Evolutionary conservation across 2,888 invertebrate species (phyloP).

Genomic region (Tholera decimalis): DNA sequence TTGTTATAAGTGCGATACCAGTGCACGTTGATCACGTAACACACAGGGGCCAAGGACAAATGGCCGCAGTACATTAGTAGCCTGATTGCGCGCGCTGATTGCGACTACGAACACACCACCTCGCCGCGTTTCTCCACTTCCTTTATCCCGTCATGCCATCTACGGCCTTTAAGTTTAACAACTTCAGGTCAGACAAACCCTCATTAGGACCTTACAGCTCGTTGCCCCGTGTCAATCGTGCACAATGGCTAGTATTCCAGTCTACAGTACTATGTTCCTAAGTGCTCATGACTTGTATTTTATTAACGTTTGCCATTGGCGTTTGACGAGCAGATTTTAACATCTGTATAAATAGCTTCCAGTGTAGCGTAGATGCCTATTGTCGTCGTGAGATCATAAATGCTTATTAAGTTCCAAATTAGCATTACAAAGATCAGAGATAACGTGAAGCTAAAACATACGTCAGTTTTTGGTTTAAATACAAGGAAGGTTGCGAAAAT

Average conservation of each 20-base stretch:
- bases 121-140: slow-evolving; percentile 56
- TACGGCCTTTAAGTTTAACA: slow-evolving; percentile 62
- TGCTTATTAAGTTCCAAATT: slow-evolving; percentile 56
- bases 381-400: slow-evolving; percentile 61
- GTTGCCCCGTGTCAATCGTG: slow-evolving; percentile 40
- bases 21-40: slow-evolving; percentile 65
- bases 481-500: slow-evolving; percentile 41
- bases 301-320: slow-evolving; percentile 66
- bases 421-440: slow-evolving; percentile 57
- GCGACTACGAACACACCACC: slow-evolving; percentile 51
- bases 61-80: slow-evolving; percentile 71
- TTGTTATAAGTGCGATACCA: slow-evolving; percentile 55
- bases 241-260: slow-evolving; percentile 38
- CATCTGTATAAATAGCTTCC: slow-evolving; percentile 67
- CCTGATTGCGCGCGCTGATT: slow-evolving; percentile 72
- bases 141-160: slow-evolving; percentile 71
- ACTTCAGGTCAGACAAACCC: slow-evolving; percentile 59
- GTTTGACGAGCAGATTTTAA: slow-evolving; percentile 62
- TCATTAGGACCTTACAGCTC: slow-evolving; percentile 56
- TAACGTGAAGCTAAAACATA: slow-evolving; percentile 40
- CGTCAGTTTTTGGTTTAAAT: slow-evolving; percentile 40
- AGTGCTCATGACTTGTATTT: slow-evolving; percentile 56
- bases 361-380: slow-evolving; percentile 35
- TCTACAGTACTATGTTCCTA: slow-evolving; percentile 31
- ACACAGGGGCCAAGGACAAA: slow-evolving; percentile 78